These are phyloP conservation scores for Crypturellus tataupa DNA, from an alignment of 2,797 vertebrate species.

Conservation along the genomic window DNA sequence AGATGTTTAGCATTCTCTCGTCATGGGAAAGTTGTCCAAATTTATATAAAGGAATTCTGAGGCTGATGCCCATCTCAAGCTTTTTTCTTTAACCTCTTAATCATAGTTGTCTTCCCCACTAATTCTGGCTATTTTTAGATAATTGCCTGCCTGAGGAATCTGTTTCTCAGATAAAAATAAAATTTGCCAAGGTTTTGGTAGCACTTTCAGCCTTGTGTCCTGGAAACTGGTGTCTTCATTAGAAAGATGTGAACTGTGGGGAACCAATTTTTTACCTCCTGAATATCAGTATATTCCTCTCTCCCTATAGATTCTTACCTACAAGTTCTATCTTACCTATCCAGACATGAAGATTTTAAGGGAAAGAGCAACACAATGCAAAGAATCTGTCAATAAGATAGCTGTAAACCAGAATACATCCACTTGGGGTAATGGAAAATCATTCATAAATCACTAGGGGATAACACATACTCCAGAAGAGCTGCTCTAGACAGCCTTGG, in stretches of 20 bases:
- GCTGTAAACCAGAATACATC: neutral
- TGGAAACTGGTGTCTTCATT: neutral
- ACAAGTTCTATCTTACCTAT: neutral
- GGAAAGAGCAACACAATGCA: neutral
- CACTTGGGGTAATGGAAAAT: slow-evolving; percentile 12
- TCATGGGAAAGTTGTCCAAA: neutral
- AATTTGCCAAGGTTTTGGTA: neutral
- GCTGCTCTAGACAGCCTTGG: neutral
- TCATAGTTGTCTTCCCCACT: accelerated
- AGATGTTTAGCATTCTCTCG: neutral
- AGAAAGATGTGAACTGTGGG: accelerated
- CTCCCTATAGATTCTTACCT: neutral
- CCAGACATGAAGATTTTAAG: neutral
- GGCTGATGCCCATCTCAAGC: neutral
- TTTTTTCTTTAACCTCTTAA: neutral
- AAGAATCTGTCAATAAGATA: neutral
- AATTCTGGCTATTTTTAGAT: neutral
- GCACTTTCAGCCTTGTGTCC: neutral
- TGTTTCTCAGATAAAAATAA: neutral
- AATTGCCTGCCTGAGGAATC: neutral
- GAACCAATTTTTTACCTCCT: neutral
- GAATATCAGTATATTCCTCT: accelerated
- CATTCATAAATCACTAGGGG: neutral
- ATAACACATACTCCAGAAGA: neutral
- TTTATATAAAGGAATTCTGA: too few relatives aligned